phyloP scores from a whole-genome alignment of 1,140 invertebrate genomes.

The Pseudobourletiella spinata region DNA sequence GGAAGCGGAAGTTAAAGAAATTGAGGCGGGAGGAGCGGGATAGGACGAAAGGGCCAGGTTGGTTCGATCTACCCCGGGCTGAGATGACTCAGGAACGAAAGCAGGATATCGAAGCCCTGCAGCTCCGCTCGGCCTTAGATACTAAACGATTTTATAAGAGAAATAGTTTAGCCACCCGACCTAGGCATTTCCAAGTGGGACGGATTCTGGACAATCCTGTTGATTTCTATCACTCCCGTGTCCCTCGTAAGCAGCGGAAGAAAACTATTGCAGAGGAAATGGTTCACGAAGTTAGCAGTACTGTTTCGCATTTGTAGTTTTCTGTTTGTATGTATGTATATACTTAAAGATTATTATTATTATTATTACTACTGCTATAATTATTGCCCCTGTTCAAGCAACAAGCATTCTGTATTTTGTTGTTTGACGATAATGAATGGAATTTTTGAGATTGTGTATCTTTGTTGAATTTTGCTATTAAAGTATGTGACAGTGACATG shows the following conservation, averaged over 20 bases:
- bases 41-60: slow-evolving; percentile 71
- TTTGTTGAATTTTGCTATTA: no score
- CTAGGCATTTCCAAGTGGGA: slow-evolving; percentile 71
- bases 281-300: slow-evolving; percentile 2
- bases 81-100: slow-evolving; percentile 79
- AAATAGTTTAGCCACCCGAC: slow-evolving; percentile 6
- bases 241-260: slow-evolving; percentile 69
- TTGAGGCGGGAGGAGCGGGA: slow-evolving; percentile 43
- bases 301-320: background rate
- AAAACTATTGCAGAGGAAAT: slow-evolving; percentile 87
- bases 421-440: no score
- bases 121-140: slow-evolving; percentile 86
- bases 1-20: slow-evolving; percentile 20
- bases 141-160: slow-evolving; percentile 63
- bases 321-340: no score
- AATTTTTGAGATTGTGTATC: no score
- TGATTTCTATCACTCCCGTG: slow-evolving; percentile 54
- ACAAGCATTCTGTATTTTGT: no score
- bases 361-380: no score
- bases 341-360: no score
- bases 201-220: slow-evolving; percentile 46
- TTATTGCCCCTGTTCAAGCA: no score
- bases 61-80: slow-evolving; percentile 78
- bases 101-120: slow-evolving; percentile 74
- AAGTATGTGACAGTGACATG: no score